Evolutionary conservation across 2,888 invertebrate species (phyloP), one percentile per base, ranked within the genome.

Genomic region (Dicyrtomina minuta): DNA sequence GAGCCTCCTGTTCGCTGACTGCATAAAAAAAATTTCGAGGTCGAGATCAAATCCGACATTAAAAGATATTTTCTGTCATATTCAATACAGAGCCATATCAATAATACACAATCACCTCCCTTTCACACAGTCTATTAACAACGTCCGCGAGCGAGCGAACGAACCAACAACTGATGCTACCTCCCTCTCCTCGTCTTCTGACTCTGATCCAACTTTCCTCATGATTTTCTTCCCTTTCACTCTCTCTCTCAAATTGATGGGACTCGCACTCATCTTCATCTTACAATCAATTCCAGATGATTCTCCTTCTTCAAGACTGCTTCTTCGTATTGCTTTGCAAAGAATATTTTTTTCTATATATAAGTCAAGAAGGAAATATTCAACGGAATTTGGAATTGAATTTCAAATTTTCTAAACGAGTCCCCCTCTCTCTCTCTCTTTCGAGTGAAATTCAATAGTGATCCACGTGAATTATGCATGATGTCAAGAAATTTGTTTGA

Each of bases 31-130:
- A 65, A n/a, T n/a, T 33, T 59, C 39, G 58, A 26, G 58, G 60
- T 66, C 51, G 66, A 67, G 70, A 72, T 70, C 70, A 72, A 72
- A 68, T 70, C 64, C 61, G 70, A 73, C 70, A 73, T 73, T 73
- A 73, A 69, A 70, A 73, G 72, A 73, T 73, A 70, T 68, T 68
- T 66, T 61, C 66, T 70, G 72, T 73, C 72, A 73, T 70, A 70
- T 69, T 70, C 72, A 73, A 73, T 73, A 60, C 44, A 61, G 41
- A 49, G 39, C 22, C 62, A 56, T 66, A 73, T 73, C 70, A 73
- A 73, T 73, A 73, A 72, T 66, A 69, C 62, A 72, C 69, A 72
- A 72, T 72, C 72, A 72, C 72, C 60, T 60, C 41, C 60, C 53
- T 61, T 66, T 62, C 62, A 62, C 49, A 51, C 51, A 51, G 56